Conservation (phyloP, 2,113 vertebrate genomes). For the Elgaria multicarinata region DNA sequence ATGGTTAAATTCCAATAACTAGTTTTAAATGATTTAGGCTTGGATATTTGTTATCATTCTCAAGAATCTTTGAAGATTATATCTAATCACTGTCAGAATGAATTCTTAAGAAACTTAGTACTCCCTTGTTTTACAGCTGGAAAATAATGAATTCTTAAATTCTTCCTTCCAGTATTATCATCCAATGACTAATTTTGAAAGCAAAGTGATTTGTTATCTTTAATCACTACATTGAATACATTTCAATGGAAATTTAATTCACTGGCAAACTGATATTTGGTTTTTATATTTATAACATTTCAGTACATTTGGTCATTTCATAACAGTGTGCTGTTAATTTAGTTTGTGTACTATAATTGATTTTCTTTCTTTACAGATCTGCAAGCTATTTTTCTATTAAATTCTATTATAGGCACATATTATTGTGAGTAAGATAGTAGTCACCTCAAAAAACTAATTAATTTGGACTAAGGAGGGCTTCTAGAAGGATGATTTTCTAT, state of each 20-base stretch:
- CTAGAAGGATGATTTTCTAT: background rate
- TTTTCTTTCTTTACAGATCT: background rate
- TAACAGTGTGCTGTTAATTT: background rate
- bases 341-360: background rate
- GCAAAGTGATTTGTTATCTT: background rate
- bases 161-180: background rate
- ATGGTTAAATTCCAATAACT: background rate
- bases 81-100: background rate
- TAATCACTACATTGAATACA: conserved; percentile 1
- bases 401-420: conserved; percentile 9
- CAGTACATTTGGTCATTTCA: background rate
- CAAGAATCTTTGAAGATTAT: background rate
- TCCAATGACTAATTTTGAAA: conserved; percentile 5
- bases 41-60: background rate
- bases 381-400: background rate
- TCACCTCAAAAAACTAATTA: background rate
- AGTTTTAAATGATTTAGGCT: background rate
- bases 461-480: background rate
- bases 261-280: background rate
- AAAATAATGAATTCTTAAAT: background rate
- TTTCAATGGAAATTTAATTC: conserved; percentile 10
- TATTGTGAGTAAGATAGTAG: background rate
- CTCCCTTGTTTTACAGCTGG: background rate
- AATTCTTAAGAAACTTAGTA: background rate
- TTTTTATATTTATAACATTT: conserved; percentile 4